These are phyloP conservation scores for Cantharis nigra DNA, from an alignment of 2,888 invertebrate species.

Conservation along the genomic window DNA sequence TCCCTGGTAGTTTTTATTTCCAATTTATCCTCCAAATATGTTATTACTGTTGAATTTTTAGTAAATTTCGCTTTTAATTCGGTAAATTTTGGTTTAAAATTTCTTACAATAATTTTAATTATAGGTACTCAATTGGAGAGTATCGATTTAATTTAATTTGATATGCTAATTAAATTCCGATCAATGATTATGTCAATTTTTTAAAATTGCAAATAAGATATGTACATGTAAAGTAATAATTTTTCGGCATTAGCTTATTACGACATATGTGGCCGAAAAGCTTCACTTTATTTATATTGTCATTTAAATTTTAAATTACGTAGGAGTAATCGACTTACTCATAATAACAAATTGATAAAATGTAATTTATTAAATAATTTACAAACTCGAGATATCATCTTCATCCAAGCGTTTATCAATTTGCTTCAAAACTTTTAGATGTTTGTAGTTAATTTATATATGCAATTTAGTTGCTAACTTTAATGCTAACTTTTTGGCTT, in stretches of 20 bases:
- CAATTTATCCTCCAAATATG: neutral
- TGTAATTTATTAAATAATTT: neutral
- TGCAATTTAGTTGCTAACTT: neutral
- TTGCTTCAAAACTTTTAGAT: neutral
- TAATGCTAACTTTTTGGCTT: neutral
- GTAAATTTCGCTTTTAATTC: neutral
- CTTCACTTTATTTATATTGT: neutral
- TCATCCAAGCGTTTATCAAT: neutral
- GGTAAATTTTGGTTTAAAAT: neutral
- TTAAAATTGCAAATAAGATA: neutral
- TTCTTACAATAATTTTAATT: neutral
- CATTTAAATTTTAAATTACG: neutral
- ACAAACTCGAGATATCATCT: neutral
- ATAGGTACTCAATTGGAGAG: neutral
- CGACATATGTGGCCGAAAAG: no score
- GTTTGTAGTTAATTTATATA: neutral
- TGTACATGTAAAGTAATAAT: no score
- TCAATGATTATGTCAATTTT: neutral
- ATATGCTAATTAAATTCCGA: neutral
- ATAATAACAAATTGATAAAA: neutral
- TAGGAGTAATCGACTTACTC: neutral
- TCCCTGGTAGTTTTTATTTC: neutral
- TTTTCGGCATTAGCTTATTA: no score
- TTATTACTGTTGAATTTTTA: neutral
- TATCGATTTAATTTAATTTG: neutral